Evolutionary conservation across 2,888 invertebrate species (phyloP).

Genomic region (Celastrina argiolus): DNA sequence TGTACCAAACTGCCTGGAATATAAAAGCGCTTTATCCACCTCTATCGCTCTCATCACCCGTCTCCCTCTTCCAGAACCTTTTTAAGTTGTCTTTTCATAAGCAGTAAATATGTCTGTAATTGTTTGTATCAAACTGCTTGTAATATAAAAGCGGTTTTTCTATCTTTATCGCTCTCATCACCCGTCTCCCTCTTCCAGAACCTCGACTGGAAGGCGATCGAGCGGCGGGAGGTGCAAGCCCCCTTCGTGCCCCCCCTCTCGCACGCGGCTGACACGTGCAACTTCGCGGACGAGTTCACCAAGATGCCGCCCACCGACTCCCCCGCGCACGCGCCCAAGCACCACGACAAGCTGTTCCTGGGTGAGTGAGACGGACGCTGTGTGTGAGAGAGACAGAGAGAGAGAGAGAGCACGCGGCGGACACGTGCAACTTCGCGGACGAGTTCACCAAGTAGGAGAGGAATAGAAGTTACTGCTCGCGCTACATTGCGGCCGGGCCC

Average conservation of each 20-base stretch:
- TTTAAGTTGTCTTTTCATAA: too few relatives aligned
- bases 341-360: conserved; percentile 91
- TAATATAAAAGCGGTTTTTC: too few relatives aligned
- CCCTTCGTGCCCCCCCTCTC: conserved; percentile 94
- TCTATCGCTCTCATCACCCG: too few relatives aligned
- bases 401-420: not conserved
- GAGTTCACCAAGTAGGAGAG: too few relatives aligned
- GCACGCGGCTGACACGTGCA: conserved; percentile 94
- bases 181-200: conserved; percentile 45
- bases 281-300: conserved; percentile 98
- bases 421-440: not conserved
- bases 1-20: too few relatives aligned
- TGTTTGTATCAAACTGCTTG: too few relatives aligned
- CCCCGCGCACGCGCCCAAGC: conserved; percentile 91
- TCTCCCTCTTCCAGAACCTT: too few relatives aligned
- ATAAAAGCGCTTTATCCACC: too few relatives aligned
- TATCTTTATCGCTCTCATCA: too few relatives aligned
- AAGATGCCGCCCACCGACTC: conserved; percentile 94
- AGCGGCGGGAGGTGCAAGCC: conserved; percentile 86
- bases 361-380: conserved; percentile 62
- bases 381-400: not conserved
- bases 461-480: too few relatives aligned
- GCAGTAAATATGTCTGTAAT: too few relatives aligned
- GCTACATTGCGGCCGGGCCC: too few relatives aligned
- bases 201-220: conserved; percentile 90